Evolutionary conservation across 2,797 vertebrate species (phyloP).

Genomic region (Benthosema pterotum): DNA sequence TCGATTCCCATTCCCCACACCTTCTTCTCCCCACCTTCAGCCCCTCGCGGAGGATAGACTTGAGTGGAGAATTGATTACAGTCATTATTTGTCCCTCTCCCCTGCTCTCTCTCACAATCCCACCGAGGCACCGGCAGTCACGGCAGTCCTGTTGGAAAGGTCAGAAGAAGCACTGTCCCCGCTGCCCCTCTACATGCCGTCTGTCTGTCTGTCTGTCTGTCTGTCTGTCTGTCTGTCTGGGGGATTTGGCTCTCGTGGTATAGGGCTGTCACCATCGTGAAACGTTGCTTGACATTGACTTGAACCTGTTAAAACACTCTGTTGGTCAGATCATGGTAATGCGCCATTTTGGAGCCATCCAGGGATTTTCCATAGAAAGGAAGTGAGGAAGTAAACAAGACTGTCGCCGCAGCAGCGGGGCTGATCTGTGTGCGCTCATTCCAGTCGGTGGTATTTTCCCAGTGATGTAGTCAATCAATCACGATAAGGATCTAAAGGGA

Average conservation of each 20-base stretch:
- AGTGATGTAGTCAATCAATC: too few relatives aligned
- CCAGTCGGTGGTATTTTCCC: too few relatives aligned
- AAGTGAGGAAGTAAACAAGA: too few relatives aligned
- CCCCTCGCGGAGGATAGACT: constrained; percentile 21
- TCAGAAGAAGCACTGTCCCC: constrained; percentile 50
- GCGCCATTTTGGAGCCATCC: too few relatives aligned
- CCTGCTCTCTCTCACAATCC: neutral
- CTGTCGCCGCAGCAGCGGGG: too few relatives aligned
- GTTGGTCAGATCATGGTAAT: too few relatives aligned
- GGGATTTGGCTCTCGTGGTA: constrained; percentile 27
- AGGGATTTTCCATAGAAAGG: too few relatives aligned
- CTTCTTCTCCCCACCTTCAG: constrained; percentile 5
- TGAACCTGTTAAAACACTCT: too few relatives aligned
- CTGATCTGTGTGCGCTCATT: too few relatives aligned
- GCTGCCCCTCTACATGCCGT: neutral
- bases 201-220: constrained; percentile 30
- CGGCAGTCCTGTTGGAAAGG: constrained; percentile 57
- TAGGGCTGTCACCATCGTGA: too few relatives aligned
- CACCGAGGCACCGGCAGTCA: constrained; percentile 43
- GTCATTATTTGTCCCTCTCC: constrained; percentile 61
- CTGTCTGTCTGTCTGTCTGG: constrained; percentile 26
- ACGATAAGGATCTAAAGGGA: too few relatives aligned
- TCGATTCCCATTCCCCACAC: constrained; percentile 48
- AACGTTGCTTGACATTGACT: too few relatives aligned
- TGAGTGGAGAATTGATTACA: constrained; percentile 62